phyloP scores from a whole-genome alignment of 2,888 invertebrate genomes.

The Tricholauxania praeusta region DNA sequence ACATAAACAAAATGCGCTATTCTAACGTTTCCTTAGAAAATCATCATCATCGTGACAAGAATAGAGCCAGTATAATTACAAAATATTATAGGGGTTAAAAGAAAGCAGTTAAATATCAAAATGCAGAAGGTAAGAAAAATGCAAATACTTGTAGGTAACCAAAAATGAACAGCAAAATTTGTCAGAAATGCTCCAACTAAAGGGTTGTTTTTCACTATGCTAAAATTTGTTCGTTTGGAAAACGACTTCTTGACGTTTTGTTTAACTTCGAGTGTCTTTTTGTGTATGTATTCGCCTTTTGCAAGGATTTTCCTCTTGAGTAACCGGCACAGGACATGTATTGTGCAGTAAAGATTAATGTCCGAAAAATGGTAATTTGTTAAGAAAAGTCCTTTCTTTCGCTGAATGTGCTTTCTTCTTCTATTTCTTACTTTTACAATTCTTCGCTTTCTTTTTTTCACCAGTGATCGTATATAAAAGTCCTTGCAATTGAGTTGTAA shows the following conservation, averaged over 20 bases:
- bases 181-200: not conserved
- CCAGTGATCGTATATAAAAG: slow-evolving; percentile 33
- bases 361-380: slow-evolving; percentile 56
- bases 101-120: slow-evolving; percentile 15
- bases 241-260: slow-evolving; percentile 37
- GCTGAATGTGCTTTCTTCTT: not conserved
- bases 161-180: not conserved
- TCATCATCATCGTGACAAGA: slow-evolving; percentile 23
- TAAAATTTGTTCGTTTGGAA: not conserved
- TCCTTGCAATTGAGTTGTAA: slow-evolving; percentile 39
- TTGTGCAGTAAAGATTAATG: slow-evolving; percentile 49
- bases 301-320: slow-evolving; percentile 40
- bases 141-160: slow-evolving; percentile 19
- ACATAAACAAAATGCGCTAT: slow-evolving; percentile 40
- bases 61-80: slow-evolving; percentile 25
- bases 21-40: slow-evolving; percentile 29
- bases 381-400: slow-evolving; percentile 18
- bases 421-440: not conserved
- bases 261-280: slow-evolving; percentile 42
- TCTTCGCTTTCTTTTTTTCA: not conserved
- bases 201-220: slow-evolving; percentile 7
- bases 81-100: slow-evolving; percentile 29
- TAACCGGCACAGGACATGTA: slow-evolving; percentile 34
- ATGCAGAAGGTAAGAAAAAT: slow-evolving; percentile 19
- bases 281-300: not conserved